These are phyloP conservation scores for Myiopsitta monachus DNA, from an alignment of 2,113 vertebrate species.

Conservation along the genomic window DNA sequence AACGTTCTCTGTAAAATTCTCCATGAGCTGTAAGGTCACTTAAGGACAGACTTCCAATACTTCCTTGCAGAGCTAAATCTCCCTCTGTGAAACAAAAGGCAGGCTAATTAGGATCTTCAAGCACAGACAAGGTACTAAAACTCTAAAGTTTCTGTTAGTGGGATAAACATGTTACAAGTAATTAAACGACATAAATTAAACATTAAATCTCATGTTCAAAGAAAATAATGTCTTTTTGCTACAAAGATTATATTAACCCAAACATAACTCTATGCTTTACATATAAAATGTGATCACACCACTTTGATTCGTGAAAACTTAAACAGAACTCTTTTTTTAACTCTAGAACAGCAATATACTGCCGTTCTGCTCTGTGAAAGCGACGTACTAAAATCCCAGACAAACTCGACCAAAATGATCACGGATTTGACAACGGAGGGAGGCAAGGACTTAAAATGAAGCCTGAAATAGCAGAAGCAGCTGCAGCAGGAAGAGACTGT, in stretches of 20 bases:
- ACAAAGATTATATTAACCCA: not conserved
- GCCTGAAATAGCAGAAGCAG: not conserved
- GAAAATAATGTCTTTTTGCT: not conserved
- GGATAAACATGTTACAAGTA: not conserved
- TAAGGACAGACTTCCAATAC: slow-evolving; percentile 91
- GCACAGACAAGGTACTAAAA: not conserved
- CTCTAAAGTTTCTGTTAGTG: not conserved
- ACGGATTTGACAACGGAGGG: not conserved
- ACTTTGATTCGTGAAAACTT: not conserved
- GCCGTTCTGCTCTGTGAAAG: not conserved
- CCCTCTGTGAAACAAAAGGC: slow-evolving; percentile 77
- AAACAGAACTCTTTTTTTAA: not conserved
- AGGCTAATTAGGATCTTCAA: not conserved
- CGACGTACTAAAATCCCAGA: not conserved
- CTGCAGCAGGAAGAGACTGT: not conserved
- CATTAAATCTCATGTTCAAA: not conserved
- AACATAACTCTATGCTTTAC: not conserved
- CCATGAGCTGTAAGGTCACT: slow-evolving; percentile 94
- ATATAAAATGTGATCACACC: not conserved
- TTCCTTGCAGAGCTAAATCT: slow-evolving; percentile 88
- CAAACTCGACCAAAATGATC: not conserved
- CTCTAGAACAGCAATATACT: not conserved
- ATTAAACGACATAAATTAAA: not conserved
- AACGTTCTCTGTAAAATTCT: slow-evolving; percentile 92
- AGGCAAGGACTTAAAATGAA: not conserved